phyloP scores from a whole-genome alignment of 2,888 invertebrate genomes.

The Philaethria dido region DNA sequence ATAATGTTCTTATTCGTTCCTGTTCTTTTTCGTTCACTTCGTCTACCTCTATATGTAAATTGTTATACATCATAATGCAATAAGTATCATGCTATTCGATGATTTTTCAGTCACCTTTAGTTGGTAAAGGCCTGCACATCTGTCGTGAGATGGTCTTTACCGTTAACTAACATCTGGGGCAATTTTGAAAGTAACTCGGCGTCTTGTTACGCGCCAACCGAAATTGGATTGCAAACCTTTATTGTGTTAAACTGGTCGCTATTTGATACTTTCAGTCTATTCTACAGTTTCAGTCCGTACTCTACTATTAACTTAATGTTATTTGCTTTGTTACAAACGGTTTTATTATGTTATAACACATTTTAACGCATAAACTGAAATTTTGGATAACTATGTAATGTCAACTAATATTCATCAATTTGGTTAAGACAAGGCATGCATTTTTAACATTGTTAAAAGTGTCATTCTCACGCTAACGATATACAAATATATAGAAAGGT shows the following conservation, averaged over 20 bases:
- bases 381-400: too few species aligned
- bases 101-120: constrained; percentile 16
- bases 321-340: neutral
- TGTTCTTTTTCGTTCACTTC: too few species aligned
- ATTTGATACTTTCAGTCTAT: constrained; percentile 40
- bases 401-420: too few species aligned
- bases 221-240: constrained; percentile 71
- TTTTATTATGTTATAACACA: neutral
- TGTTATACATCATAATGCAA: neutral
- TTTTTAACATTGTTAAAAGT: too few species aligned
- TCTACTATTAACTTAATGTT: constrained; percentile 4
- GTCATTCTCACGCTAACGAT: too few species aligned
- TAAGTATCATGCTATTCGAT: constrained; percentile 2
- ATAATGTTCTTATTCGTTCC: too few species aligned
- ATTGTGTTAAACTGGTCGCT: constrained; percentile 50
- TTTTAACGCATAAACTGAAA: neutral
- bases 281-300: constrained; percentile 36
- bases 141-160: constrained; percentile 73
- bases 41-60: too few species aligned
- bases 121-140: constrained; percentile 58
- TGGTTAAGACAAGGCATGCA: too few species aligned
- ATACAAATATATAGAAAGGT: too few species aligned
- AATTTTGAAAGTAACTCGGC: constrained; percentile 78
- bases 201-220: constrained; percentile 53
- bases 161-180: constrained; percentile 81